Evolutionary conservation across 2,113 vertebrate genomes (phyloP).

Genomic region (Calidris pygmaea): DNA sequence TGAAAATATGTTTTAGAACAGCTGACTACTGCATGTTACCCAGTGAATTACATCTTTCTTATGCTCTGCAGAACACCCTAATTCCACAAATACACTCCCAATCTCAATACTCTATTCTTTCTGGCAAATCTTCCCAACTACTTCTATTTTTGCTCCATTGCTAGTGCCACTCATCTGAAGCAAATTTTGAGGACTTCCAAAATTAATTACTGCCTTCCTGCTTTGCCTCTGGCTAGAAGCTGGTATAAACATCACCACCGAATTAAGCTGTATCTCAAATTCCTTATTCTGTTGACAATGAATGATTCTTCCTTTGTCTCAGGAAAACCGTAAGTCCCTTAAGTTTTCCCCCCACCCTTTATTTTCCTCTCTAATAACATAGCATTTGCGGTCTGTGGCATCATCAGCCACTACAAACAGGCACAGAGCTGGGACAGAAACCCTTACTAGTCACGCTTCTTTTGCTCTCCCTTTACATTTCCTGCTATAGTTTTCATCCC

Average conservation of each 20-base stretch:
- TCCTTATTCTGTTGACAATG: not conserved
- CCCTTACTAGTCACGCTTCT: not conserved
- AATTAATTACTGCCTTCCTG: constrained; percentile 38
- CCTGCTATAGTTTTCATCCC: not conserved
- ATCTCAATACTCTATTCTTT: not conserved
- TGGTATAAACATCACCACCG: not conserved
- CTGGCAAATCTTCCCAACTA: not conserved
- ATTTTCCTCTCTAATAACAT: not conserved
- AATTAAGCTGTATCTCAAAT: not conserved
- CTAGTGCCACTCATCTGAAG: constrained; percentile 15
- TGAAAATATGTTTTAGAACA: constrained; percentile 2
- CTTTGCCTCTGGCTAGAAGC: constrained; percentile 26
- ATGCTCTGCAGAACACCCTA: not conserved
- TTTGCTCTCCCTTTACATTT: not conserved
- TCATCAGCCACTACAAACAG: not conserved
- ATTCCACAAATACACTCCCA: constrained; percentile 7
- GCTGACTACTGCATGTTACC: not conserved
- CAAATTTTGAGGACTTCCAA: constrained; percentile 43
- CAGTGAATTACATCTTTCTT: not conserved
- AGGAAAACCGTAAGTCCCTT: not conserved
- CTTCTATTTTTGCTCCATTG: constrained; percentile 1
- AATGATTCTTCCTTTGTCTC: not conserved
- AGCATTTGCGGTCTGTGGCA: not conserved
- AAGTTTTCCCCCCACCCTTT: not conserved
- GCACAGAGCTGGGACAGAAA: not conserved